Evolutionary conservation across 2,797 vertebrate species (phyloP).

Genomic region (Rallus crepitans): DNA sequence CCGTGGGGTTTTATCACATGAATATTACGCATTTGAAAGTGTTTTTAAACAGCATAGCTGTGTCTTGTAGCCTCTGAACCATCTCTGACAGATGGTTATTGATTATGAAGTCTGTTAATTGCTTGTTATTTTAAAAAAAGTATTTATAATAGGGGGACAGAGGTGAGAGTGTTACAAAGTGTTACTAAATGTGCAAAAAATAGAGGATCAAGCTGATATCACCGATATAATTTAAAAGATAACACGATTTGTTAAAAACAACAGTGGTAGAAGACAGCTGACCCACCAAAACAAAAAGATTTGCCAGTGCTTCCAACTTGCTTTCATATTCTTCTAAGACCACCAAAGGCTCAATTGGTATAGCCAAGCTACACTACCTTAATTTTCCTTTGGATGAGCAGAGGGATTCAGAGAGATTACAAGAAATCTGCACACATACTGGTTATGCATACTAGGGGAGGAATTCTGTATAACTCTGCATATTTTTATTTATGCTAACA

Average conservation of each 20-base stretch:
- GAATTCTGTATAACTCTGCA: conserved; percentile 4
- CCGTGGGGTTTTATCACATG: not conserved
- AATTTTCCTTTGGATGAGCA: not conserved
- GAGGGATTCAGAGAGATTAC: not conserved
- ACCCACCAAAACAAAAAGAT: not conserved
- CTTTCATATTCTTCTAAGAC: not conserved
- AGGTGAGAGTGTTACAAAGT: not conserved
- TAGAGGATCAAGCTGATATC: not conserved
- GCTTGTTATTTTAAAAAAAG: not conserved
- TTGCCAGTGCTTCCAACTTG: not conserved
- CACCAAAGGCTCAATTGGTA: not conserved
- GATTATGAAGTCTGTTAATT: not conserved
- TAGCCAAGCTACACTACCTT: not conserved
- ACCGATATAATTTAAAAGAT: not conserved
- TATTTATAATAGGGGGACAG: not conserved
- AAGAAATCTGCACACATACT: not conserved
- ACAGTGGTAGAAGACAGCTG: not conserved
- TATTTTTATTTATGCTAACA: conserved; percentile 44
- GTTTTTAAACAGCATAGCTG: not conserved
- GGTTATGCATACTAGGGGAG: not conserved
- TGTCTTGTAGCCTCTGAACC: not conserved
- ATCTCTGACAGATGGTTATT: not conserved
- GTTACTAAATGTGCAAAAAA: not conserved
- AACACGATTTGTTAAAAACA: not conserved
- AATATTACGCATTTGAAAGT: not conserved